Base-by-base conservation (phyloP, 2,113 vertebrate species). In the Pangasianodon gigas region DNA sequence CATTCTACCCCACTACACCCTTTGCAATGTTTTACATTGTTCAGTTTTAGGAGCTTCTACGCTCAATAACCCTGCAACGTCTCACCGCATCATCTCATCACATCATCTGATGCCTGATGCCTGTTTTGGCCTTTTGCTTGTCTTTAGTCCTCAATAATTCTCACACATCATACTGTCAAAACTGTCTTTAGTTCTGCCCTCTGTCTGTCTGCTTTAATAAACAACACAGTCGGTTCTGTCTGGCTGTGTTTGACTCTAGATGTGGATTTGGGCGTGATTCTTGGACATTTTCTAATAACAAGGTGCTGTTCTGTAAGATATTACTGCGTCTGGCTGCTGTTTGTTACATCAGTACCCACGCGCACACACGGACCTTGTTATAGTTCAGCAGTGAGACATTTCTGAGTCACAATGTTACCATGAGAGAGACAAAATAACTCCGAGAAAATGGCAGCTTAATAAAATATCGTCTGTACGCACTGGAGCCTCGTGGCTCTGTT, bases 381-480 rank as follows among this genome's bases (percentile, higher is more conserved):
- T 65, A 77, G 69, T 82, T 91, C 77, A 58, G 65, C 84, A 87
- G 89, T 83, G 81, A 88, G 77, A 90, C 74, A 46, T 52, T 26
- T 62, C 80, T 87, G 88, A 84, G 41, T 92, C 82, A 88, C 65
- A 18, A 26, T 24, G 26, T 86, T 82, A 89, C 87, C 82, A 52
- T 58, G 8, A 60, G 77, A 32, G 29, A 32, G 48, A 81, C 13
- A 81, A 87, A 87, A 74, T 51, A 84, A 29, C 54, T 85, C 60
- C 26, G 65, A 86, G 67, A 29, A 86, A 87, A 89, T 87, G 52
- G 58, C 48, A 60, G 46, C 46, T 86, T 84, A 52, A 52, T 80
- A 52, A 80, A 52, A 29, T 48, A 80, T 77, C 74, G 0, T 44
- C 21, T 26, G 44, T 26, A 26, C 16, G 21, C 46, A 13, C 26